phyloP scores from a whole-genome alignment of 2,113 vertebrate genomes.

The Rhinoderma darwinii region DNA sequence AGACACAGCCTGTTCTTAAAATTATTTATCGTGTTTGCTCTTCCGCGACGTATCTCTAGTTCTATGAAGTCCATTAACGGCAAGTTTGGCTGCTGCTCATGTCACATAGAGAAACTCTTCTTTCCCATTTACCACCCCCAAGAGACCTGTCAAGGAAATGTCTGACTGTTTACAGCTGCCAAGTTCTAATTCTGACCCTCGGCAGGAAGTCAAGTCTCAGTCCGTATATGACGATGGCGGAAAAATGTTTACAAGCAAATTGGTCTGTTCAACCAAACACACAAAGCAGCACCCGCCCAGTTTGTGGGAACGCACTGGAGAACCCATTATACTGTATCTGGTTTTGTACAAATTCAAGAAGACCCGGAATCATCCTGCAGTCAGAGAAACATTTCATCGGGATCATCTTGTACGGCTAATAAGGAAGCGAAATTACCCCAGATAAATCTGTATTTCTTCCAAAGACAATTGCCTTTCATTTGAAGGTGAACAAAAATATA shows the following conservation, averaged over 20 bases:
- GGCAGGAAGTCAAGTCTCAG: conserved; percentile 46
- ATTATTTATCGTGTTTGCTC: background rate
- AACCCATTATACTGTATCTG: background rate
- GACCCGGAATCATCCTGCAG: background rate
- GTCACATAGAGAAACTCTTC: conserved; percentile 19
- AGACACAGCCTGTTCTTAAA: background rate
- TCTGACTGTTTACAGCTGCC: conserved; percentile 40
- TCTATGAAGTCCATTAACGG: background rate
- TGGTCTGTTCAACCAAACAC: background rate
- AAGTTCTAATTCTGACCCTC: conserved; percentile 50
- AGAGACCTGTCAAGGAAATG: conserved; percentile 36
- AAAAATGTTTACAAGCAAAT: conserved; percentile 42
- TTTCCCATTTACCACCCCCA: conserved; percentile 50
- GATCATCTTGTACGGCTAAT: background rate
- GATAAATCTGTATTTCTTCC: background rate
- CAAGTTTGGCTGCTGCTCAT: conserved; percentile 6
- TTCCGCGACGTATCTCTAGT: background rate
- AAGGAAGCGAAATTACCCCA: background rate
- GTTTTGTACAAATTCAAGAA: conserved; percentile 10
- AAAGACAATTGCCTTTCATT: background rate
- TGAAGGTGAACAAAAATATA: background rate
- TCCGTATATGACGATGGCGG: conserved; percentile 20
- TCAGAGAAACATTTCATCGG: background rate
- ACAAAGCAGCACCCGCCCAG: conserved; percentile 2
- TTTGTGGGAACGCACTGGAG: conserved; percentile 20